These are phyloP conservation scores for Molossus molossus DNA, from an alignment of 2,797 vertebrate species.

Conservation along the genomic window DNA sequence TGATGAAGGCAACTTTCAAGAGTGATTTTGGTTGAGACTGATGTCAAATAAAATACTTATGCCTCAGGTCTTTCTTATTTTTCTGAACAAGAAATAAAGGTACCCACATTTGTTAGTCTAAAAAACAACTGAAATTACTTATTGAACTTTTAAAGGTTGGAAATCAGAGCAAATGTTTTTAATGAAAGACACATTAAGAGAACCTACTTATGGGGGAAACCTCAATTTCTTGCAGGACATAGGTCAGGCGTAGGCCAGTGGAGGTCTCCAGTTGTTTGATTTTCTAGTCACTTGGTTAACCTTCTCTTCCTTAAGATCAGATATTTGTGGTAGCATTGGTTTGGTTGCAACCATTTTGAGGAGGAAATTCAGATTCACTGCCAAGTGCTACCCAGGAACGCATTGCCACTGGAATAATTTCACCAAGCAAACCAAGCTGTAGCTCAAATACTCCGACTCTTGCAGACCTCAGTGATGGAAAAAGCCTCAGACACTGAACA, in stretches of 20 bases:
- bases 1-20: neutral
- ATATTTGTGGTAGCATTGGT: neutral
- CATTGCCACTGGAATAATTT: constrained; percentile 58
- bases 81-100: neutral
- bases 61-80: neutral
- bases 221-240: neutral
- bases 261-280: neutral
- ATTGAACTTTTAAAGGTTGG: neutral
- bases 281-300: neutral
- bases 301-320: neutral
- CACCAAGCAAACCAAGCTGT: constrained; percentile 23
- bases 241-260: neutral
- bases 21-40: neutral
- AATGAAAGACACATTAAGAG: neutral
- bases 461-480: neutral
- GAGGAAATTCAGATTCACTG: constrained; percentile 38
- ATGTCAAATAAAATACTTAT: neutral
- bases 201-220: neutral
- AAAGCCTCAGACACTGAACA: constrained; percentile 44
- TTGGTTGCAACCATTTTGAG: neutral
- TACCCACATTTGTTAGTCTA: neutral
- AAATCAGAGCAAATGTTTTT: constrained; percentile 25
- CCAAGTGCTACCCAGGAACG: neutral
- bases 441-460: neutral
- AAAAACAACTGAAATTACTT: constrained; percentile 52